These are phyloP conservation scores for Myiozetetes cayanensis DNA, from an alignment of 2,113 vertebrate species.

Conservation along the genomic window DNA sequence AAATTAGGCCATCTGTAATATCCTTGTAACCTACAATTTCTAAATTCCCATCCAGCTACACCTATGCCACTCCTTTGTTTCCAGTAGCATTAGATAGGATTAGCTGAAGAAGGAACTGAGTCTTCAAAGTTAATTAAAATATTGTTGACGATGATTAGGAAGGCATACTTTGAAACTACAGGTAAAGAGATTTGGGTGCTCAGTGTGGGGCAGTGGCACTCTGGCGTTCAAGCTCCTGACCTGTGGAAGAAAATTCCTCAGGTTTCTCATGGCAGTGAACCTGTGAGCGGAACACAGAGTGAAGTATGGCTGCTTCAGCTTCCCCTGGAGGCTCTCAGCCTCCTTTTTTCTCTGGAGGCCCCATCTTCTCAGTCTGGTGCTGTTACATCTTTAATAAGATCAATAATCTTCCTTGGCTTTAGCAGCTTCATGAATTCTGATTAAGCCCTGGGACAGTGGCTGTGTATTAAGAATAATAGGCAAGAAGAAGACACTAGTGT, in stretches of 20 bases:
- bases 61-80: conserved; percentile 33
- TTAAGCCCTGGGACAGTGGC: background rate
- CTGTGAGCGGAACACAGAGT: background rate
- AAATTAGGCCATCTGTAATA: background rate
- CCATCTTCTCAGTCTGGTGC: background rate
- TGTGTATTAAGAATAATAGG: conserved; percentile 9
- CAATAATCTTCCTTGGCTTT: background rate
- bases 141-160: background rate
- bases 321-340: background rate
- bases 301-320: background rate
- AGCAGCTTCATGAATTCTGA: conserved; percentile 49
- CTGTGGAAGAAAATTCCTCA: background rate
- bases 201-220: background rate
- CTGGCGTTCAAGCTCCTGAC: background rate
- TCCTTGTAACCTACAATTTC: background rate
- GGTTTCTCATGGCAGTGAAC: fast-evolving
- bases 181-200: background rate
- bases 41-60: conserved; percentile 20
- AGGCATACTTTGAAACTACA: background rate
- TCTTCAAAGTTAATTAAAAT: conserved; percentile 8
- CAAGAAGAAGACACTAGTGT: conserved; percentile 28
- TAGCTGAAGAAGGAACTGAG: background rate
- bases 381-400: conserved; percentile 42
- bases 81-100: background rate
- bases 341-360: background rate